phyloP scores from a whole-genome alignment of 2,113 vertebrate genomes.

The Acrocephalus arundinaceus region DNA sequence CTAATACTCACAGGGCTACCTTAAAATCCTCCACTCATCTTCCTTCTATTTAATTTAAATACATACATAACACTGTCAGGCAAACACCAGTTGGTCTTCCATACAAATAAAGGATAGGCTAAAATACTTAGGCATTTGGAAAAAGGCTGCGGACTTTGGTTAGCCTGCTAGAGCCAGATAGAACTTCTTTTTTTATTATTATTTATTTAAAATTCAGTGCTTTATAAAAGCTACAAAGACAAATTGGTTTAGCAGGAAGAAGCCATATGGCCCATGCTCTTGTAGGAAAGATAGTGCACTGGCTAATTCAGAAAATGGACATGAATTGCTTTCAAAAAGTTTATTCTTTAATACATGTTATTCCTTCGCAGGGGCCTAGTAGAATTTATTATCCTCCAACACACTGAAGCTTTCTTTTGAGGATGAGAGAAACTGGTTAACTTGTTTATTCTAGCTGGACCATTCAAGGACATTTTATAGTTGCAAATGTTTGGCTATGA shows the following conservation, averaged over 20 bases:
- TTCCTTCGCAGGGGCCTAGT: background rate
- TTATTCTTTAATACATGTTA: background rate
- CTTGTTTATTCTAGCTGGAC: background rate
- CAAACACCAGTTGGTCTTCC: background rate
- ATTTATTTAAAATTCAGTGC: background rate
- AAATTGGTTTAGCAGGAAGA: background rate
- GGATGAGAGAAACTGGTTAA: background rate
- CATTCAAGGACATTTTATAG: background rate
- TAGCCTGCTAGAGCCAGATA: background rate
- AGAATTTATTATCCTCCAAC: background rate
- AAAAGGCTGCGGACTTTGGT: background rate
- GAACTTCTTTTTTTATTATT: too few species aligned
- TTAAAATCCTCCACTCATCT: background rate
- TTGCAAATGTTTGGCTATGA: background rate
- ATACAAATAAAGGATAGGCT: background rate
- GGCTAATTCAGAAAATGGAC: background rate
- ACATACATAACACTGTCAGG: background rate
- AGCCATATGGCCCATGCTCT: background rate
- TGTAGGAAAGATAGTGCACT: background rate
- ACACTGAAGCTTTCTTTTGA: background rate
- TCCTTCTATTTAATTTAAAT: background rate
- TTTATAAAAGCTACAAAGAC: background rate
- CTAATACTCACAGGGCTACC: accelerated
- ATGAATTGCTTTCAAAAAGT: background rate
- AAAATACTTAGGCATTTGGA: background rate